Conservation (phyloP, 2,113 vertebrate genomes). For the Brachypteracias leptosomus region DNA sequence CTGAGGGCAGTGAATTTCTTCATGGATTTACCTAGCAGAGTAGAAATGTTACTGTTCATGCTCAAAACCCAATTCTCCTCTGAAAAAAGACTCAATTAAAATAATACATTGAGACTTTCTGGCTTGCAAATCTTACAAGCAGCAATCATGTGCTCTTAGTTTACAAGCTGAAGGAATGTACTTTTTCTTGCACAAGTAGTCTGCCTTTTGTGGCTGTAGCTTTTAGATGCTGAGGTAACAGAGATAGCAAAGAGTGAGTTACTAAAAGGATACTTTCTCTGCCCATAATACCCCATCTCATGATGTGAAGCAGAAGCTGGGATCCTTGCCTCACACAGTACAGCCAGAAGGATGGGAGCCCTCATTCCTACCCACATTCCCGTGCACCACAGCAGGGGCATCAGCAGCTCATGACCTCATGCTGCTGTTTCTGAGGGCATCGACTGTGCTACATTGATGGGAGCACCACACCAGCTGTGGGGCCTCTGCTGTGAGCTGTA, state of each 20-base stretch:
- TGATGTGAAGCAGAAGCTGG: neutral
- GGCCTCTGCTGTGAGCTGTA: neutral
- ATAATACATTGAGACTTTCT: neutral
- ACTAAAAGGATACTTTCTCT: neutral
- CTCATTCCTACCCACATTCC: neutral
- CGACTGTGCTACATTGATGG: accelerated
- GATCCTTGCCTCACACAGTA: neutral
- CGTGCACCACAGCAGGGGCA: accelerated
- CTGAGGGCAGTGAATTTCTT: neutral
- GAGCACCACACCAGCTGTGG: neutral
- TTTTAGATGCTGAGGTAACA: neutral
- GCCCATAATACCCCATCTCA: neutral
- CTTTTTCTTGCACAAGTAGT: neutral
- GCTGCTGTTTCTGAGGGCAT: neutral
- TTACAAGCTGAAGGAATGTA: neutral
- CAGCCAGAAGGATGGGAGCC: neutral
- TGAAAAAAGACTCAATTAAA: neutral
- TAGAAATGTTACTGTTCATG: neutral
- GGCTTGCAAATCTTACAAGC: neutral
- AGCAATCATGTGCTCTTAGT: neutral
- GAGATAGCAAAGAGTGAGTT: neutral
- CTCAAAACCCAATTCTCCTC: neutral
- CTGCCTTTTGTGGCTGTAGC: neutral
- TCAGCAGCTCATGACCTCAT: neutral
- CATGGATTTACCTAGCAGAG: neutral